Evolutionary conservation across 1,140 invertebrate species (phyloP), one percentile per base, ranked within the genome.

Genomic region (Panagrolaimus sp.): DNA sequence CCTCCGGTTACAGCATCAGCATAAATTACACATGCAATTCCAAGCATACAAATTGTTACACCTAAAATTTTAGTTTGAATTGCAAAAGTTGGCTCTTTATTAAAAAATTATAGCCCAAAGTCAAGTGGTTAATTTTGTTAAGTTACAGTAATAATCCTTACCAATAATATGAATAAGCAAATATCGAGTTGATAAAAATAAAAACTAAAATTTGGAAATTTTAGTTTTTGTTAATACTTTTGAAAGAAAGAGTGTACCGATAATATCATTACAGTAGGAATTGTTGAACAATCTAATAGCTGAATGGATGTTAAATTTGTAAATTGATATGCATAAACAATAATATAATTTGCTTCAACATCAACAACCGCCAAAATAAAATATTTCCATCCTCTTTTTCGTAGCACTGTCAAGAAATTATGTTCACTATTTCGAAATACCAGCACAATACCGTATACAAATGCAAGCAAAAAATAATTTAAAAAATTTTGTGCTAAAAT

Each of bases 291-390:
- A 57, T 57, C 27, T 20, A 57, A 16, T 11, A 57, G n/a, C 81
- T 87, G 86, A 42, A 87, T 85, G 73, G 84, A 85, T 7, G 86
- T 87, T 5, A 87, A 78, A 43, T 84, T 85, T 0, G 86, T 87
- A 72, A 84, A 86, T 71, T 88, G 87, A 85, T 90, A 90, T 5
- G 90, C 89, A 65, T 88, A 88, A 23, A 89, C 88, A 64, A 90
- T 86, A 66, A 91, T 82, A 68, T 88, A 90, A 82, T 90, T 90
- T 23, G 89, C 89, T 83, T 90, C 88, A 7, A 92, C 91, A 84
- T 93, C 91, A 68, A 89, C 87, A 14, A 89, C 74, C 3, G 89
- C 89, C 23, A 91, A 83, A 27, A 91, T 79, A 64, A 90, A 85
- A 83, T 91, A 91, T 74, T 89, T 87, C 88, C 88, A 90, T 8